Evolutionary conservation across 1,140 invertebrate genomes (phyloP), one percentile per base, ranked within the genome.

Genomic region (Gonatopus flavifemur): DNA sequence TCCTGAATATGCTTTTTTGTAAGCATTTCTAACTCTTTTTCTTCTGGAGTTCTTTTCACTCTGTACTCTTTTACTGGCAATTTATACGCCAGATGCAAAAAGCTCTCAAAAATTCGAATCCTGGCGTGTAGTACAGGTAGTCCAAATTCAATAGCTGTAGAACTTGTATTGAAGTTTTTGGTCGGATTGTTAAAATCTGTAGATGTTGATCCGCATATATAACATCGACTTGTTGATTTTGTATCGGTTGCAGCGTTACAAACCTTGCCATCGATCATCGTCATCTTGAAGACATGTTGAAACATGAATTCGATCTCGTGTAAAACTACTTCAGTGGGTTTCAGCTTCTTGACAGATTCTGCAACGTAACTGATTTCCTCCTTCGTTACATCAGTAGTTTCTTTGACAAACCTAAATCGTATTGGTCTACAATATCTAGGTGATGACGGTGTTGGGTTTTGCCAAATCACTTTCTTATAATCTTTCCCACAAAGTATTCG

Each of bases 41-140:
- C 25, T 28, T 7, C 25, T 50, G 42, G 49, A n/a, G n/a, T n/a
- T n/a, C n/a, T n/a, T n/a, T n/a, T n/a, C n/a, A n/a, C n/a, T n/a
- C n/a, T n/a, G n/a, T 44, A 66, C 35, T 70, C 64, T 62, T 64
- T 50, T 7, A 65, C 25, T 4, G 25, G 22, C 20, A 69, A 30
- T 57, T 66, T 67, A 48, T 67, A 72, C 0, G 59, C 47, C 31
- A 74, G 38, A 49, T 73, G 65, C 10, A 70, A 51, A 18, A 67
- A 31, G 18, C 41, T 56, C 53, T 74, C 60, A 40, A 73, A 64
- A 43, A 70, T 61, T 13, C 66, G 36, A 42, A 72, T 74, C 48
- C 64, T 57, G 0, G 62, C 69, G 59, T 75, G 73, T 21, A 74
- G 54, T 3, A 61, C 57, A 3, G 70, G 73, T 25, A 77, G 19